These are phyloP conservation scores for Tuberolachnus salignus DNA, from an alignment of 2,888 invertebrate species.

Conservation along the genomic window DNA sequence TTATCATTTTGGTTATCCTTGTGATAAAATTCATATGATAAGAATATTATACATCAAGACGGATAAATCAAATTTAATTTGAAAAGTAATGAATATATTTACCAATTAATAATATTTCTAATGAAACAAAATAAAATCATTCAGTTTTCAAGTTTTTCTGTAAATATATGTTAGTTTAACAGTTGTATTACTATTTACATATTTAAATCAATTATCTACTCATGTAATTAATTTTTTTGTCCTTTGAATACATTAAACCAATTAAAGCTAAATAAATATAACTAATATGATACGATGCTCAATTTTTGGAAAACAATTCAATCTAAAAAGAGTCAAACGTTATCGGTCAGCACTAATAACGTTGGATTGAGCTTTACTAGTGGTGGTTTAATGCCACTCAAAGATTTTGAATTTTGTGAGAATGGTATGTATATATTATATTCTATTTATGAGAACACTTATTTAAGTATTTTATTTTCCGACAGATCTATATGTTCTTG, in stretches of 20 bases:
- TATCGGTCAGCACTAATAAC: constrained; percentile 49
- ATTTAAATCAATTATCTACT: not conserved
- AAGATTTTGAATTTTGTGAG: constrained; percentile 47
- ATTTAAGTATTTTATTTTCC: constrained; percentile 4
- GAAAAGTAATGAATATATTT: not conserved
- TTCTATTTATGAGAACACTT: not conserved
- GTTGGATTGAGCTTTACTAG: constrained; percentile 4
- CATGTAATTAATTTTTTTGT: not conserved
- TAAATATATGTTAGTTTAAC: not conserved
- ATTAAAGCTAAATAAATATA: constrained; percentile 23
- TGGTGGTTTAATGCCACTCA: constrained; percentile 54
- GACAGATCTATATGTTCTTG: constrained; percentile 48
- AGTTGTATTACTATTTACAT: not conserved
- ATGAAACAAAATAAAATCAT: not conserved
- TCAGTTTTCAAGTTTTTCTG: not conserved
- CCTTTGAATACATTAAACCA: not conserved
- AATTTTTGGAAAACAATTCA: constrained; percentile 75
- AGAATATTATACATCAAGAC: not conserved
- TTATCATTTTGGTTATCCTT: constrained; percentile 29
- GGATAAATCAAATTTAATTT: constrained; percentile 15
- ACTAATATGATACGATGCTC: constrained; percentile 68
- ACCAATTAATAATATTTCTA: not conserved
- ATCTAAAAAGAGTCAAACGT: constrained; percentile 46
- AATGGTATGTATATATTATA: constrained; percentile 38
- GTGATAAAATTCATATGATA: constrained; percentile 31